Conservation (phyloP, 2,113 vertebrate genomes). For the Pristiophorus japonicus region DNA sequence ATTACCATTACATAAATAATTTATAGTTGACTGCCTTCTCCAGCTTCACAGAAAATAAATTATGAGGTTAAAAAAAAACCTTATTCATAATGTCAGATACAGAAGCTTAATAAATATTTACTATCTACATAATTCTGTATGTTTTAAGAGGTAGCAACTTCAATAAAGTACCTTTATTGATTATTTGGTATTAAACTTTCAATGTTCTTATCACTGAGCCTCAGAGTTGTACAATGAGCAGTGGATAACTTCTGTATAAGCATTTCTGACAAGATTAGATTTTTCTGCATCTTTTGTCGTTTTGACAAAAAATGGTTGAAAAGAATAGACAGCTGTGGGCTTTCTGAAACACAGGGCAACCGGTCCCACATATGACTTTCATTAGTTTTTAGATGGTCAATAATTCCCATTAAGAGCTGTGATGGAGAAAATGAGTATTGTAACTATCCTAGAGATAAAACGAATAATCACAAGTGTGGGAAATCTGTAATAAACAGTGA, state of each 20-base stretch:
- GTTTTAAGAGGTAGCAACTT: not conserved
- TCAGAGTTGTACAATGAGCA: not conserved
- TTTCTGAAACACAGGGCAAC: not conserved
- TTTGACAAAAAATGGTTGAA: not conserved
- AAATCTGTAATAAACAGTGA: not conserved
- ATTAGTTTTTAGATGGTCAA: not conserved
- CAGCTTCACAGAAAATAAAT: constrained; percentile 24
- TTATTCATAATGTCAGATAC: not conserved
- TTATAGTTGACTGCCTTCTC: not conserved
- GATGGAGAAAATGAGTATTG: not conserved
- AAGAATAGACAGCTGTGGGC: not conserved
- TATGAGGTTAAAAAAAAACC: not conserved
- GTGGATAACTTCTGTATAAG: not conserved
- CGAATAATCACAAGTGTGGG: not conserved
- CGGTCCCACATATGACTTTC: not conserved
- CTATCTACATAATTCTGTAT: not conserved
- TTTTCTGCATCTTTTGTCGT: not conserved
- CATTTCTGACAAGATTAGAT: constrained; percentile 16
- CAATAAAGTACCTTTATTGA: not conserved
- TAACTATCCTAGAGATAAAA: not conserved
- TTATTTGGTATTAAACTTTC: not conserved
- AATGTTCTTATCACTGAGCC: not conserved
- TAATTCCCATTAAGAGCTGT: not conserved
- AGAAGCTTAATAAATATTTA: constrained; percentile 15
- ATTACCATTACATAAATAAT: constrained; percentile 24